Evolutionary conservation across 1,140 invertebrate genomes (phyloP), one percentile per base, ranked within the genome.

Genomic region (Aphelinus certus): DNA sequence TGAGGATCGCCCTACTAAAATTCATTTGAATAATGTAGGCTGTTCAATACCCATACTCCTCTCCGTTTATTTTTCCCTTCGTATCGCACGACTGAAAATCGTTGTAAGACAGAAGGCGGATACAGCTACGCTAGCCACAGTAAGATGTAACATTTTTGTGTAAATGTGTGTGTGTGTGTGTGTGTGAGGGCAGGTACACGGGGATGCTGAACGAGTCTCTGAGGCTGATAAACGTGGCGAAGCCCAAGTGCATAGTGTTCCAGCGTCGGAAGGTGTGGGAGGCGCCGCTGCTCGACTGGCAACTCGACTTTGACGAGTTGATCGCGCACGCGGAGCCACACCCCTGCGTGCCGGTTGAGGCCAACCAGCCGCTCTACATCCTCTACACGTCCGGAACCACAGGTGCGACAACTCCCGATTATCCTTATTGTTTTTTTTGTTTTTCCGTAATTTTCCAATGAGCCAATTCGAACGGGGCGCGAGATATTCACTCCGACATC

Each of bases 301-400:
- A 97, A 83, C 87, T 94, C 6, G 90, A 92, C 60, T 97, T 95
- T 94, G 90, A 94, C 1, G 91, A 94, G 45, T 91, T 93, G 1
- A 76, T 97, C 43, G 84, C 85, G 10, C 85, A 87, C 51, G 88
- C 91, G 0, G 88, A 91, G 1, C 92, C 92, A 9, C 92, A 94
- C 76, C 92, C 94, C 2, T 96, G 95, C 82, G 94, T 97, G 3
- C 91, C 96, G 0, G 92, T 97, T 0, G 92, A 95, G 79, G 93
- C 96, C 7, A 96, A 95, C 80, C 94, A 98, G 79, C 95, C 96
- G 0, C 86, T 97, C 3, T 98, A 98, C 80, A 93, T 98, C 74
- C 88, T 98, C 0, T 98, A 98, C 82, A 98, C 97, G 1, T 98
- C 96, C 3, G 96, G 96, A 68, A 96, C 95, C 9, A 96, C 95